Evolutionary conservation across 1,140 invertebrate genomes (phyloP).

Genomic region (Heliconius congener): DNA sequence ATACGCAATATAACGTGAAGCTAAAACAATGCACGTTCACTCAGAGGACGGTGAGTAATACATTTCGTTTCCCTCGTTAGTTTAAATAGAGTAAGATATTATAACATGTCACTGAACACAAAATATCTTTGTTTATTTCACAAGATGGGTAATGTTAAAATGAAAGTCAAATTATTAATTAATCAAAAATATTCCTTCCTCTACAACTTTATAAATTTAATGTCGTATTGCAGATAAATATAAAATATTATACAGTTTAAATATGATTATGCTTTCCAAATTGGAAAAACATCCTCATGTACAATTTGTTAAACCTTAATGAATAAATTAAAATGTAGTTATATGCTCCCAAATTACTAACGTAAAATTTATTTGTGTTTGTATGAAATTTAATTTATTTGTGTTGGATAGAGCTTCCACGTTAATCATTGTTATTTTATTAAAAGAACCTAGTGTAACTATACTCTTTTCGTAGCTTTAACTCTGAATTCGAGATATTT

Average conservation of each 20-base stretch:
- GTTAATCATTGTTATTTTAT: not conserved
- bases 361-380: not conserved
- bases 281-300: not conserved
- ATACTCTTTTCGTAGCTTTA: not conserved
- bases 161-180: too few relatives aligned
- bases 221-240: too few relatives aligned
- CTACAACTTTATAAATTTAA: too few relatives aligned
- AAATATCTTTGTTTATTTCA: too few relatives aligned
- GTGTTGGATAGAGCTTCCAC: not conserved
- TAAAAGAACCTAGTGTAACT: not conserved
- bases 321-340: slow-evolving; percentile 4
- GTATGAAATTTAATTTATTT: not conserved
- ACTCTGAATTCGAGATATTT: not conserved
- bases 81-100: too few relatives aligned
- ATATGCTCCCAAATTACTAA: not conserved
- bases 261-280: not conserved
- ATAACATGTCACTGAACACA: too few relatives aligned
- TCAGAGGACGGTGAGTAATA: too few relatives aligned
- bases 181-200: too few relatives aligned
- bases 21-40: too few relatives aligned
- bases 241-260: not conserved
- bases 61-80: too few relatives aligned
- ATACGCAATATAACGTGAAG: too few relatives aligned
- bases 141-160: too few relatives aligned
- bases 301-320: not conserved